These are phyloP conservation scores for Bellardia bayeri DNA, from an alignment of 2,888 invertebrate genomes.

Conservation along the genomic window DNA sequence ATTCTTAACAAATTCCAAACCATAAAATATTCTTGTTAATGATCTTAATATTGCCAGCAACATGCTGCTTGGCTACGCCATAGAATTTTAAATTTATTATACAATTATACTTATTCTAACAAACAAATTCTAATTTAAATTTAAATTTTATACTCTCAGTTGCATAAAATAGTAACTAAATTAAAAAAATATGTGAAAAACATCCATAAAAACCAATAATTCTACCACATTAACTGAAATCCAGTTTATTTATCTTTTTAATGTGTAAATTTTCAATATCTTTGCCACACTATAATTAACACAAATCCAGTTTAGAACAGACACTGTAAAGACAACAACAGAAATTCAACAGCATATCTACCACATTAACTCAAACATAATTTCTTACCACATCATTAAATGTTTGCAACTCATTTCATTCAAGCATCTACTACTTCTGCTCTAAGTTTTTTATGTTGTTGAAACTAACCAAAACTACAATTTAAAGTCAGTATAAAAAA, in stretches of 20 bases:
- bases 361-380: slow-evolving; percentile 53
- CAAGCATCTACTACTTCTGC: not conserved
- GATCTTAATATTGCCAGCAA: too few species aligned
- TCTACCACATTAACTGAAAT: slow-evolving; percentile 46
- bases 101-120: too few species aligned
- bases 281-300: slow-evolving; percentile 68
- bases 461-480: not conserved
- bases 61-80: too few species aligned
- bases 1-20: too few species aligned
- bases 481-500: not conserved
- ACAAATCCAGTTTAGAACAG: slow-evolving; percentile 63
- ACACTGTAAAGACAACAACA: slow-evolving; percentile 23
- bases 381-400: slow-evolving; percentile 67
- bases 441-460: not conserved
- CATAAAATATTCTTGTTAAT: too few species aligned
- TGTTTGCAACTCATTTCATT: slow-evolving; percentile 48
- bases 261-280: slow-evolving; percentile 71
- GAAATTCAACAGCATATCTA: slow-evolving; percentile 42
- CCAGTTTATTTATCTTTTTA: slow-evolving; percentile 70
- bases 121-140: not conserved
- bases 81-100: too few species aligned
- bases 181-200: not conserved
- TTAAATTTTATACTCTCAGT: not conserved
- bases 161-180: slow-evolving; percentile 33
- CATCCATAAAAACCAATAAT: slow-evolving; percentile 51